Base-by-base conservation (phyloP, 2,113 vertebrate species). In the Aptenodytes patagonicus region DNA sequence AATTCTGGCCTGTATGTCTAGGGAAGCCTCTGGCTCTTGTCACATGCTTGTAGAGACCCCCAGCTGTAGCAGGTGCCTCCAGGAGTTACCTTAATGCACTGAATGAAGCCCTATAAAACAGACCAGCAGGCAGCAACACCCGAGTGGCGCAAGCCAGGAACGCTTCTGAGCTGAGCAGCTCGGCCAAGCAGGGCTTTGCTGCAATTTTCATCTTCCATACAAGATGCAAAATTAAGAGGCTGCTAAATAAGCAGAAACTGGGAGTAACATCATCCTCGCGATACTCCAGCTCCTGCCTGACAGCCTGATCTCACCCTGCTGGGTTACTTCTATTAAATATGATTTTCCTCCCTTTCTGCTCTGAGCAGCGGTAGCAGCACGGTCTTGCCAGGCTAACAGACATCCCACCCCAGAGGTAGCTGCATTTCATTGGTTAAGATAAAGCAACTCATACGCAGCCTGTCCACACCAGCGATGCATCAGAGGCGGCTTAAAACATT, bases 351-450 rank as follows among this genome's bases (percentile, higher is more conserved):
- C 71, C 61, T 36, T 32, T 32, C 71, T 78, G 64, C 86, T 69
- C 62, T 0, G 0, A 57, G 87, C 44, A 65, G 73, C 82, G 58
- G 88, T 0, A 79, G 38, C 16, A 34, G 44, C 6, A 0, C 2
- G 1, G 31, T 36, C 32, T 80, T 55, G 61, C 71, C 21, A 0
- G 38, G 60, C 44, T 8, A 10, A 22, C 21, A 36, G 76, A 36
- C 64, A 36, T 3, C 80, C 77, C 85, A 64, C 26, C 69, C 65
- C 72, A 51, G 78, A 21, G 65, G 31, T 5, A 65, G 76, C 77
- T 72, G 73, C 73, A 14, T 73, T 7, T 24, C 68, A 40, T 0
- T 5, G 65, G 21, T 34, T 17, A 22, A 12, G 58, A 36, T 1
- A 62, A 42, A 83, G 71, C 82, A 72, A 47, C 49, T 71, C 83